Evolutionary conservation across 2,888 invertebrate species (phyloP).

Genomic region (Creontiades dilutus): DNA sequence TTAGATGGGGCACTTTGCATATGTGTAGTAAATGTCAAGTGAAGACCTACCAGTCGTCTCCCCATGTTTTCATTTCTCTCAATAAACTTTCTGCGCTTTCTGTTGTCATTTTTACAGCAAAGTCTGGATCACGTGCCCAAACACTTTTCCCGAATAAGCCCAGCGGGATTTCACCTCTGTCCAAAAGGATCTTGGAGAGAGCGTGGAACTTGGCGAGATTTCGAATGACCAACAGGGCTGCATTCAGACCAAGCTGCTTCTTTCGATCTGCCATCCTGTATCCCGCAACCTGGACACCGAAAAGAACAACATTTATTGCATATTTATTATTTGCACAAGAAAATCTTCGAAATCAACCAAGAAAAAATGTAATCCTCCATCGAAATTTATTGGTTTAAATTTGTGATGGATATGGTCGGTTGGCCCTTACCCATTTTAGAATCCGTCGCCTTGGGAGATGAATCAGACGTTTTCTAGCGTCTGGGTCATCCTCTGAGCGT

Average conservation of each 20-base stretch:
- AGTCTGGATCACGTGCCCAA: background rate
- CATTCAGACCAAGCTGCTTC: constrained; percentile 9
- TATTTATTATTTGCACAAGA: too few relatives aligned
- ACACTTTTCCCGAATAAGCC: constrained; percentile 27
- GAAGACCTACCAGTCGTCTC: constrained; percentile 20
- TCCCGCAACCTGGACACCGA: constrained; percentile 20
- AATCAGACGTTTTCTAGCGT: too few relatives aligned
- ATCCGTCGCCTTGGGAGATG: too few relatives aligned
- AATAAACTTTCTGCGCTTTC: constrained; percentile 4
- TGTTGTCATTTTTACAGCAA: constrained; percentile 76
- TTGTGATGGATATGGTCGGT: too few relatives aligned
- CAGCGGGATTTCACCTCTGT: constrained; percentile 34
- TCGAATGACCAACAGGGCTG: constrained; percentile 33
- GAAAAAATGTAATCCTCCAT: too few relatives aligned
- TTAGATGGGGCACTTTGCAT: too few relatives aligned
- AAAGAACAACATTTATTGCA: too few relatives aligned
- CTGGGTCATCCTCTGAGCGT: too few relatives aligned
- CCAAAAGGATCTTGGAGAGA: constrained; percentile 38
- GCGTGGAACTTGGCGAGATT: constrained; percentile 53
- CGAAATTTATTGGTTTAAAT: too few relatives aligned
- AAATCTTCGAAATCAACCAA: too few relatives aligned
- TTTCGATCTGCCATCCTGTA: constrained; percentile 54
- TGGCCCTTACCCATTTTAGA: too few relatives aligned
- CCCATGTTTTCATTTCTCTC: background rate
- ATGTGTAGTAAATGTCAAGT: background rate